These are phyloP conservation scores for Troides oblongomaculatus DNA, from an alignment of 2,888 invertebrate species.

Conservation along the genomic window DNA sequence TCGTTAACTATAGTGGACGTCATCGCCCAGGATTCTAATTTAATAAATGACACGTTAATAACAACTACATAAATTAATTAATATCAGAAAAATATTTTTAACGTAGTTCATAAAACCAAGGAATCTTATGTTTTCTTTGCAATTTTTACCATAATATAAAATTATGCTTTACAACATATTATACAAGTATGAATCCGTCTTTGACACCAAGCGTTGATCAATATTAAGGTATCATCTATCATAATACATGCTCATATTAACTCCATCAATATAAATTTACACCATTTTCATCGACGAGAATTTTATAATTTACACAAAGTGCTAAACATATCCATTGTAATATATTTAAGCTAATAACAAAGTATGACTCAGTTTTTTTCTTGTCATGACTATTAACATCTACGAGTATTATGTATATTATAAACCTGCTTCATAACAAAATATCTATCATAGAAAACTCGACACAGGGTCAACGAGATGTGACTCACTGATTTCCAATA, in stretches of 20 bases:
- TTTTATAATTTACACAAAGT: neutral
- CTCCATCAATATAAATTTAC: neutral
- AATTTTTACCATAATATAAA: too few relatives aligned
- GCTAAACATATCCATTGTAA: neutral
- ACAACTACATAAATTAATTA: neutral
- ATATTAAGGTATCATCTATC: too few relatives aligned
- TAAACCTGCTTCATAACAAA: slow-evolving; percentile 8
- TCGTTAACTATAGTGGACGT: neutral
- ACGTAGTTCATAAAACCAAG: too few relatives aligned
- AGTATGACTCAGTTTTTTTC: neutral
- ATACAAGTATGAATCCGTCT: too few relatives aligned
- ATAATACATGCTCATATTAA: too few relatives aligned
- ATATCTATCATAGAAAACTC: slow-evolving; percentile 8
- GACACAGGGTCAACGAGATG: slow-evolving; percentile 26
- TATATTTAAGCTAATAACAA: slow-evolving; percentile 3
- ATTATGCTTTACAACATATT: too few relatives aligned
- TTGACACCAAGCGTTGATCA: too few relatives aligned
- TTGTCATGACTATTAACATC: neutral
- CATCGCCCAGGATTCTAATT: neutral
- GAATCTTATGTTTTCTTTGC: too few relatives aligned
- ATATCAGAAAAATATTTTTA: too few relatives aligned
- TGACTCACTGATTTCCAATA: slow-evolving; percentile 24
- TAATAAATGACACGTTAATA: neutral
- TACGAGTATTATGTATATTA: neutral
- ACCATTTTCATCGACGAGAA: neutral